Percentiles rank a stretch among this genome's conserved stretches.
Evolutionary conservation across 2,113 vertebrate genomes (phyloP).

Genomic region (Rostratula benghalensis): DNA sequence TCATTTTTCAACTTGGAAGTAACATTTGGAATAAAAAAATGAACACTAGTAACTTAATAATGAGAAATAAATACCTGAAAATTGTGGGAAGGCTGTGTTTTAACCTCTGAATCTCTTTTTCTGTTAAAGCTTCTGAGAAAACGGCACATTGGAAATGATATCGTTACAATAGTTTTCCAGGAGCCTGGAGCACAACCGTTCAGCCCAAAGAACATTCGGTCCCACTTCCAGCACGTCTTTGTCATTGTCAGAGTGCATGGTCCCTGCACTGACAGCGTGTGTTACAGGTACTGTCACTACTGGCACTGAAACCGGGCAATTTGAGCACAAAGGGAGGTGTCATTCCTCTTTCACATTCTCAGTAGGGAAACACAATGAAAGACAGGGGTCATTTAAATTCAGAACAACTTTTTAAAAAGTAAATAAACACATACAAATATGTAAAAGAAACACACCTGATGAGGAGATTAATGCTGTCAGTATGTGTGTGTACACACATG

Average conservation of each 20-base stretch:
- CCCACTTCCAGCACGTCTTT: slow-evolving; percentile 96
- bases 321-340: background rate
- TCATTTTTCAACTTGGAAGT: background rate
- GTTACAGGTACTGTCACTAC: slow-evolving; percentile 85
- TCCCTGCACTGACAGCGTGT: slow-evolving; percentile 90
- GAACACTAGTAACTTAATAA: background rate
- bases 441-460: fast-evolving
- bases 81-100: background rate
- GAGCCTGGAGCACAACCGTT: slow-evolving; percentile 93
- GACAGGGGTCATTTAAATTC: background rate
- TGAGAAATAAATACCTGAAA: background rate
- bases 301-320: fast-evolving
- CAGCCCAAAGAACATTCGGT: slow-evolving; percentile 92
- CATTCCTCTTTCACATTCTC: background rate
- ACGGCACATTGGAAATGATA: slow-evolving; percentile 95
- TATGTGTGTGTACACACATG: background rate
- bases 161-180: slow-evolving; percentile 97
- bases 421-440: fast-evolving
- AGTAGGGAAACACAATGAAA: background rate
- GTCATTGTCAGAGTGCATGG: slow-evolving; percentile 89
- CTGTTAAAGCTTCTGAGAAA: slow-evolving; percentile 86
- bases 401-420: background rate
- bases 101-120: background rate
- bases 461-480: background rate
- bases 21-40: background rate